phyloP scores from a whole-genome alignment of 2,888 invertebrate species.

The Apotomis turbidana region DNA sequence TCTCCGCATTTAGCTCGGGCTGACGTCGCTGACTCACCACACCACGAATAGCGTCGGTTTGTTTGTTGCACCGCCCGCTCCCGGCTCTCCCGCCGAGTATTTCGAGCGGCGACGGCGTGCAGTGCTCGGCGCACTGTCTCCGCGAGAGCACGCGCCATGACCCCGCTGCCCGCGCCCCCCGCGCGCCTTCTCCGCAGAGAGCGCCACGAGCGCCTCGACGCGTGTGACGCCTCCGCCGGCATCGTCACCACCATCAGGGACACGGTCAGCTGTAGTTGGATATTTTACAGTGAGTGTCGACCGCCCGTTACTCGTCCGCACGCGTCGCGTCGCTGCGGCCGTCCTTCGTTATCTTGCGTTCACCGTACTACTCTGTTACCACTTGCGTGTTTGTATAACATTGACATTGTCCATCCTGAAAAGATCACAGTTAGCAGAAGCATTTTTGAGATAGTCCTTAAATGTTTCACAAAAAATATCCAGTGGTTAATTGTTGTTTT shows the following conservation, averaged over 20 bases:
- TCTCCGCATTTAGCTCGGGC: constrained; percentile 82
- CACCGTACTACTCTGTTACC: constrained; percentile 50
- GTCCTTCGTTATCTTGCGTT: constrained; percentile 45
- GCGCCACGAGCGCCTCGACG: constrained; percentile 57
- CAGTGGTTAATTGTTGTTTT: constrained; percentile 20
- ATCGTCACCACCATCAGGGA: constrained; percentile 86
- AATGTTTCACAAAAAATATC: not conserved
- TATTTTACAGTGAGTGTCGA: constrained; percentile 88
- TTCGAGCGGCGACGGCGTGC: constrained; percentile 69
- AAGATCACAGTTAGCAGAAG: constrained; percentile 1
- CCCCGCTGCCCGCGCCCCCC: constrained; percentile 76
- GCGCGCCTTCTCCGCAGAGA: constrained; percentile 62
- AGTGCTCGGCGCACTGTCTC: constrained; percentile 75
- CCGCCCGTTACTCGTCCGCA: constrained; percentile 45
- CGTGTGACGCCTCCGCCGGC: constrained; percentile 83
- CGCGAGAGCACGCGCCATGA: constrained; percentile 73
- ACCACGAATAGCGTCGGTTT: constrained; percentile 80
- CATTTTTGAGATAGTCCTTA: not conserved
- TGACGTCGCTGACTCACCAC: constrained; percentile 80
- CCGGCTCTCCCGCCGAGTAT: constrained; percentile 77
- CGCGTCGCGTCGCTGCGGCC: constrained; percentile 54
- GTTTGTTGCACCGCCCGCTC: constrained; percentile 81
- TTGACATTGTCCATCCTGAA: constrained; percentile 1
- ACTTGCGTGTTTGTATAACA: constrained; percentile 43
- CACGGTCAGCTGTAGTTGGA: constrained; percentile 89